Conservation (phyloP, 2,113 vertebrate species). For the Okapia johnstoni region DNA sequence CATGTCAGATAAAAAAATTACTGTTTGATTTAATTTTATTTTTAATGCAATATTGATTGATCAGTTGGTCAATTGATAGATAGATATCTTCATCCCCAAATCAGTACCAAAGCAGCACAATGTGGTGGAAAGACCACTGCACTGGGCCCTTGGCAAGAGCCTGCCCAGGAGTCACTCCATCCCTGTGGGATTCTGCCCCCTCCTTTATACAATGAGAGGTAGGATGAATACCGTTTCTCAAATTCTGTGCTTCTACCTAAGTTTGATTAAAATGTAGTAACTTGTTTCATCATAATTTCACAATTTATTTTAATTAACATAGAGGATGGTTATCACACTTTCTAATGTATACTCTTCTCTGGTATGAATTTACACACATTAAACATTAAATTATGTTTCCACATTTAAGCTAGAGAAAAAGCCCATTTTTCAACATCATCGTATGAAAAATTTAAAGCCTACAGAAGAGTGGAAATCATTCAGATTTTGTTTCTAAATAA, state of each 20-base stretch:
- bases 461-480: background rate
- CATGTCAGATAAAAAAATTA: background rate
- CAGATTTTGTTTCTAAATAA: background rate
- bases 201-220: background rate
- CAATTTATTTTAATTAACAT: background rate
- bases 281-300: background rate
- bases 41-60: background rate
- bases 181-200: background rate
- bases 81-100: background rate
- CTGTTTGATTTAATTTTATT: background rate
- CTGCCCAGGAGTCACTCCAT: background rate
- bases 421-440: background rate
- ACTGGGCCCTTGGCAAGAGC: rapidly evolving
- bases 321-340: background rate
- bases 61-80: background rate
- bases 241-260: background rate
- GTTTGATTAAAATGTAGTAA: background rate
- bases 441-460: background rate
- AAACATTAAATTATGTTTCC: background rate
- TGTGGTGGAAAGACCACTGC: background rate
- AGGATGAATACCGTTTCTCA: background rate
- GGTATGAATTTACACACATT: background rate
- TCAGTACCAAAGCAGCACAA: background rate
- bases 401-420: background rate
- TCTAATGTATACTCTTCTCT: background rate